Evolutionary conservation across 2,888 invertebrate genomes (phyloP).

Genomic region (Acleris holmiana): DNA sequence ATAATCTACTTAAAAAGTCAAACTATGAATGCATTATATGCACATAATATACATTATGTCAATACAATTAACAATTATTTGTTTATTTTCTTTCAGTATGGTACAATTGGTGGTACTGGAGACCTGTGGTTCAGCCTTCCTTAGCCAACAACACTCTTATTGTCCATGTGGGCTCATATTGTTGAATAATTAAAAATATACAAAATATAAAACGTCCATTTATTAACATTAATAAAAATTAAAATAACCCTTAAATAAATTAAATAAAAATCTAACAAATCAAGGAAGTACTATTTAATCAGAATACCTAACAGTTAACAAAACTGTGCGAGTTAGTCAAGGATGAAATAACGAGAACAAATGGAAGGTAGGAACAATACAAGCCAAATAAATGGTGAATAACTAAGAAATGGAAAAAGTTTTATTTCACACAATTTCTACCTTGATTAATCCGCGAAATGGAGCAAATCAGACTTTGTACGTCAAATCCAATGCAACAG

Average conservation of each 20-base stretch:
- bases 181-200: constrained; percentile 66
- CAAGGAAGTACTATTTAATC: constrained; percentile 20
- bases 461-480: no score
- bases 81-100: constrained; percentile 85
- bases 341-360: no score
- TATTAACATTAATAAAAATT: constrained; percentile 33
- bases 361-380: no score
- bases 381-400: no score
- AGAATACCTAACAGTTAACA: constrained; percentile 11
- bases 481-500: no score
- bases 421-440: no score
- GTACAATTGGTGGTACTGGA: constrained; percentile 95
- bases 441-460: no score
- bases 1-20: no score
- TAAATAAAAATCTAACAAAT: constrained; percentile 57
- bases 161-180: constrained; percentile 89
- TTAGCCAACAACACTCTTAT: constrained; percentile 85
- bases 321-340: neutral
- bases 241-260: constrained; percentile 56
- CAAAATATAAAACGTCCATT: constrained; percentile 21
- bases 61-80: neutral
- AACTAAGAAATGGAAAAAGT: no score
- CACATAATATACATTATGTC: no score
- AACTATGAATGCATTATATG: no score
- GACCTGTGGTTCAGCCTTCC: constrained; percentile 86